Evolutionary conservation across 2,113 vertebrate species (phyloP), one percentile per base, ranked within the genome.

Genomic region (Micronycteris hirsuta): DNA sequence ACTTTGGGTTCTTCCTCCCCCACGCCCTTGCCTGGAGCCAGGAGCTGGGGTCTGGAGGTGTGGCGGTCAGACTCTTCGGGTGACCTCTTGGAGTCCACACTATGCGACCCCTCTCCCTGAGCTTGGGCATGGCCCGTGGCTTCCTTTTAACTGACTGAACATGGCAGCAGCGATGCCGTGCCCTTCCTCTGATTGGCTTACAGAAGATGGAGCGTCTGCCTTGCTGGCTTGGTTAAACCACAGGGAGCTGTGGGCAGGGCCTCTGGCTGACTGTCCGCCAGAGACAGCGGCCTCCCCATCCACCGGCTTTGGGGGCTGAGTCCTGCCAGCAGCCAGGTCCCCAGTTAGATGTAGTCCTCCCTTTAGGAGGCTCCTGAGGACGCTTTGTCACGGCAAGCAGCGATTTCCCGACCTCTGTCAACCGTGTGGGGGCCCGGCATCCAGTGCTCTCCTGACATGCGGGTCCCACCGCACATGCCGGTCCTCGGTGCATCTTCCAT

Each of bases 381-480:
- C 41, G 13, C 10, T 85, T 49, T 28, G 83, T 67, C 20, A 7
- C 3, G 24, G 3, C 3, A 2, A 38, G 12, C 54, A n/a, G 4
- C 47, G 82, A 49, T 28, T 41, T 74, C 22, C 47, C 14, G 17
- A 3, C 5, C 43, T 45, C 24, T 73, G 12, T 10, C 33, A 5
- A 0, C 20, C 2, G 43, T 26, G 2, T 12, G 3, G 31, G 5
- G 26, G 19, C 11, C 47, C 54, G 9, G 58, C 28, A 4, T 1
- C 47, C 2, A 1, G 3, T 2, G 4, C 2, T 12, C 47, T 70
- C 16, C 61, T 4, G 4, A 11, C 49, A 1, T 3, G 1, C 19
- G 2, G 20, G 3, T 5, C 15, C 4, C 0, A 19, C 26, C 11
- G 52, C 1, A 1, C 1, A 0, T 0, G 17, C 65, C 9, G n/a